A percentile compares a stretch with the other conserved stretches of the same genome.
phyloP scores from a whole-genome alignment of 2,888 invertebrate species.

The Drosophila histrio region DNA sequence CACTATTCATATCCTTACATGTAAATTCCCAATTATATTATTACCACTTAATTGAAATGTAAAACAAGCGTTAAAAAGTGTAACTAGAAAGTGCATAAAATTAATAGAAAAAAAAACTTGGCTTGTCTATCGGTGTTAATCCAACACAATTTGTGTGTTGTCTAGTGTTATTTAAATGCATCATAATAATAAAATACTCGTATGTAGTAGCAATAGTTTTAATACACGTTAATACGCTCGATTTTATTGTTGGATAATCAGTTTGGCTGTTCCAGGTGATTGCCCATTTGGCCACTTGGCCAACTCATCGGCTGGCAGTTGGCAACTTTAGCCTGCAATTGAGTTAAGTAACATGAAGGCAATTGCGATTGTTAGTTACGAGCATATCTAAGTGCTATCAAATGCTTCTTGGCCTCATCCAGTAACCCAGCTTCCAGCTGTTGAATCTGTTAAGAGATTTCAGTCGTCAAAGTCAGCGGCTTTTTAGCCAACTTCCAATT shows the following conservation, averaged over 20 bases:
- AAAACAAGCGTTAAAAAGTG: background rate
- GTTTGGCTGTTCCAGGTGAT: constrained; percentile 23
- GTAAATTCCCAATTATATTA: background rate
- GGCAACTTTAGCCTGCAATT: constrained; percentile 2
- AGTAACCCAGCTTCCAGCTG: constrained; percentile 27
- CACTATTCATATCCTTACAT: background rate
- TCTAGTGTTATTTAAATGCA: constrained; percentile 22
- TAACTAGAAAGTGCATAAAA: background rate
- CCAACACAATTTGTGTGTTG: constrained; percentile 4
- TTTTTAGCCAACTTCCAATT: constrained; percentile 11
- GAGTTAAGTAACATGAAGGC: constrained; percentile 18
- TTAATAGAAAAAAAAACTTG: background rate
- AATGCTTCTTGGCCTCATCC: constrained; percentile 1
- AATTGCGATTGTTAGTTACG: constrained; percentile 6
- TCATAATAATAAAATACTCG: constrained; percentile 1
- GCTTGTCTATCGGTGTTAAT: too few species aligned
- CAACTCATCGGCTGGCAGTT: constrained; percentile 11
- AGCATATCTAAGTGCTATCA: background rate
- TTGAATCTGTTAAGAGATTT: background rate
- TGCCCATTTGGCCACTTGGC: constrained; percentile 27
- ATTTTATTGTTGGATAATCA: constrained; percentile 43
- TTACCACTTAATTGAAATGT: background rate
- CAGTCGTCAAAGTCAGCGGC: constrained; percentile 10
- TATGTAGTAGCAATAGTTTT: constrained; percentile 5
- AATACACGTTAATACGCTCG: constrained; percentile 12